Base-by-base conservation (phyloP, 2,888 invertebrate species). In the Spisula solida region DNA sequence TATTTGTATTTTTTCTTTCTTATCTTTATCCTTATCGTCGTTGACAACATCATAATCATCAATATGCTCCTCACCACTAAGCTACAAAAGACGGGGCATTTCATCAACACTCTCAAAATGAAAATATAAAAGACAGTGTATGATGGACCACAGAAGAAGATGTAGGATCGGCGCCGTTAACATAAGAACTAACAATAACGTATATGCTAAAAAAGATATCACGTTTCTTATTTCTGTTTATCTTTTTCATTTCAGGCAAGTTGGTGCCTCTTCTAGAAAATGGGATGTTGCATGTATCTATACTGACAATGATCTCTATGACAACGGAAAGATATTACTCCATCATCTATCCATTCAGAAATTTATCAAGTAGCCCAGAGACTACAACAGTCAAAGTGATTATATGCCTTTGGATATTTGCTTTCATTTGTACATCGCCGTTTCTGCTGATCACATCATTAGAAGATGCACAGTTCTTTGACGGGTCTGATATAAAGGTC, bases 221-320 rank as follows among this genome's bases (percentile, higher is more conserved):
- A 51, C 51, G 2, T 41, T 41, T 51, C 14, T 51, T 51, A 51
- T 8, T 51, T 16, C 4, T 16, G 51, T 51, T 41, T 41, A 25
- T 47, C 0, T 70, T 31, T 48, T 79, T 18, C 81, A 18, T 86
- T n/a, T 75, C 97, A 99, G 99, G 99, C 97, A 98, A 98, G 96
- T 98, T 98, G 29, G 98, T 99, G 8, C 99, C 99, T 0, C 99
- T 99, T 96, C 98, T 99, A 89, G 99, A 99, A 97, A 97, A 98
- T 95, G 98, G 98, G 0, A 98, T 99, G 56, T 98, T 98, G 1
- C 98, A 99, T 96, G 98, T 98, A 41, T 98, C 98, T 66, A 98
- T 99, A 6, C 97, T 99, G 84, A 99, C 99, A 78, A 99, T 99
- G 95, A 97, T 99, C 95, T 99, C 99, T 89, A 99, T 99, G 97